Percentiles rank a stretch among this genome's conserved stretches.
Evolutionary conservation across 2,797 vertebrate genomes (phyloP).

Genomic region (Artibeus jamaicensis): DNA sequence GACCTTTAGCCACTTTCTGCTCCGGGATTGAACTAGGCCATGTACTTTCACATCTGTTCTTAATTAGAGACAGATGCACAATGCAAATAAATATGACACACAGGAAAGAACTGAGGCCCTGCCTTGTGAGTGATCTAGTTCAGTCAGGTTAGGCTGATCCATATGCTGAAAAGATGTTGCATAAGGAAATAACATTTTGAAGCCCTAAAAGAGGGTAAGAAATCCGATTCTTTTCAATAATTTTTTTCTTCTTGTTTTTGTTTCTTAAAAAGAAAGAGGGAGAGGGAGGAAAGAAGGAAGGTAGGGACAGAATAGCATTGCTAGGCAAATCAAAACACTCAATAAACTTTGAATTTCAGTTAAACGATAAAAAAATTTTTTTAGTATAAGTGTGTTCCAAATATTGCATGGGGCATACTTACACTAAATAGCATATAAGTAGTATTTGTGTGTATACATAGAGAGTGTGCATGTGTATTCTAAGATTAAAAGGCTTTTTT

Average conservation of each 20-base stretch:
- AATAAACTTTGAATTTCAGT: not conserved
- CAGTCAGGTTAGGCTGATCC: not conserved
- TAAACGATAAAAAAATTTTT: not conserved
- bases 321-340: not conserved
- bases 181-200: not conserved
- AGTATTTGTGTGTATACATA: not conserved
- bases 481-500: not conserved
- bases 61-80: constrained; percentile 34
- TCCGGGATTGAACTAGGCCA: not conserved
- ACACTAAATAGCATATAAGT: not conserved
- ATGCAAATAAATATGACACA: constrained; percentile 35
- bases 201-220: not conserved
- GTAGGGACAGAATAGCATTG: not conserved
- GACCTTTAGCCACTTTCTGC: not conserved
- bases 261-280: not conserved
- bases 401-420: not conserved
- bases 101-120: not conserved
- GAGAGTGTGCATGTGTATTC: not conserved
- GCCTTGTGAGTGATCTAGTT: not conserved
- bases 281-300: not conserved
- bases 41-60: constrained; percentile 38
- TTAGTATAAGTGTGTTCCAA: not conserved
- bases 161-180: not conserved
- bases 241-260: not conserved
- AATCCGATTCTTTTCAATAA: not conserved